phyloP scores from a whole-genome alignment of 2,888 invertebrate genomes.

The Drosophila tanythrix region DNA sequence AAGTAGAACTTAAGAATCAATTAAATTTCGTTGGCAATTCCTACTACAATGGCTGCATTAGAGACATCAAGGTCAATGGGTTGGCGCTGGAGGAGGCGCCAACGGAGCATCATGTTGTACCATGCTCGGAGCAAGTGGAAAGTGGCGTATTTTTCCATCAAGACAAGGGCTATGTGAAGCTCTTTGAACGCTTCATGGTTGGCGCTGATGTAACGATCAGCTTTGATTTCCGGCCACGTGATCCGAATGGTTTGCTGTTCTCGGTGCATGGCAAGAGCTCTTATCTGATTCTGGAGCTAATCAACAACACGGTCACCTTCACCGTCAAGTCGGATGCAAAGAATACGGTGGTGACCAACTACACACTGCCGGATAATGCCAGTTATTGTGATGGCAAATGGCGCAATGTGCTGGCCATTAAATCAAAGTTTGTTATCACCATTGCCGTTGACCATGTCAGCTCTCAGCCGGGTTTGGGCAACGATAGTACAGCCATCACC shows the following conservation, averaged over 20 bases:
- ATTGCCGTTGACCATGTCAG: constrained; percentile 93
- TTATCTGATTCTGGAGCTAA: constrained; percentile 94
- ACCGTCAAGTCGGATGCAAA: constrained; percentile 92
- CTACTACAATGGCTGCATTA: constrained; percentile 94
- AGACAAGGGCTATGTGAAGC: constrained; percentile 90
- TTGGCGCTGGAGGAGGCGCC: constrained; percentile 88
- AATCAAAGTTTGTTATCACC: constrained; percentile 95
- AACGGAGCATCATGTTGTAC: constrained; percentile 88
- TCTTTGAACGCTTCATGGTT: constrained; percentile 90
- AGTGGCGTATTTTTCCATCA: constrained; percentile 93
- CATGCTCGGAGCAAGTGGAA: constrained; percentile 92
- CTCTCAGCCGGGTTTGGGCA: constrained; percentile 90
- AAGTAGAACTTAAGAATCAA: constrained; percentile 84
- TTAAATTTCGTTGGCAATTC: constrained; percentile 68
- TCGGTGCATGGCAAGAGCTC: constrained; percentile 93
- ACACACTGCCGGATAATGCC: constrained; percentile 88
- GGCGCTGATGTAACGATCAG: constrained; percentile 91
- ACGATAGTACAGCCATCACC: constrained; percentile 88
- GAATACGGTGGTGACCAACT: constrained; percentile 89
- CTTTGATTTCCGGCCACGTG: constrained; percentile 94
- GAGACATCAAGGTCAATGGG: constrained; percentile 90
- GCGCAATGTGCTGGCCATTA: constrained; percentile 93
- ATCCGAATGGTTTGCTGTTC: constrained; percentile 92
- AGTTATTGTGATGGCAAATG: constrained; percentile 97
- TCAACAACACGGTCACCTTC: constrained; percentile 93